Evolutionary conservation across 2,888 invertebrate genomes (phyloP), one percentile per base, ranked within the genome.

Genomic region (Desoria tigrina): DNA sequence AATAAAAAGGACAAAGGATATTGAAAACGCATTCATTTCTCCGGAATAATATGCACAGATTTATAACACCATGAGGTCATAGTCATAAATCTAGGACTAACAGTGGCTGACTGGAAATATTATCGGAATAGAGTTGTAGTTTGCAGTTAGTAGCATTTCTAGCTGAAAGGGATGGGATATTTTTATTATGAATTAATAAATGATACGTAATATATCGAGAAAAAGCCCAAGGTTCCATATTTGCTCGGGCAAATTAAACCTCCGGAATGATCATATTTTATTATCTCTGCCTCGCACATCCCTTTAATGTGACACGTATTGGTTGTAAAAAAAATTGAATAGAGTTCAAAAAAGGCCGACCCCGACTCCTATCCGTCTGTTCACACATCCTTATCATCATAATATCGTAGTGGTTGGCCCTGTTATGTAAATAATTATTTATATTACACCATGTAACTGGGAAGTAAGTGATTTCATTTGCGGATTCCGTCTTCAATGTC

Each of bases 1-100:
- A 56, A 55, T 62, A 59, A 59, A 59, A 65, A 49, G 49, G 54
- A 59, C 27, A 51, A 66, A 66, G 42, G 65, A 53, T 55, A 66
- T 61, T 61, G 59, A 58, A 58, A 42, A 18, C 37, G 42, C 56
- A 57, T 57, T 57, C 56, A 57, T 57, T 57, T 57, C 39, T 57
- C 18, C 55, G 28, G 28, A 55, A 55, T 55, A n/a, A 57, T 57
- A 57, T 57, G 39, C 42, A 42, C 26, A 42, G 56, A 57, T 57
- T 57, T 42, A 57, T 42, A 57, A 23, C 21, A 24, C 32, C 9
- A 21, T 57, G 56, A 57, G 56, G 56, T 57, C 56, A 57, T 57
- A 57, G 39, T 57, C 56, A 57, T 57, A 57, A 57, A 57, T 57
- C 56, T 57, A 32, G 56, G 39, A 42, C 39, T 57, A 57, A 57